Base-by-base conservation (phyloP, 2,888 invertebrate genomes). In the Thereva unica region DNA sequence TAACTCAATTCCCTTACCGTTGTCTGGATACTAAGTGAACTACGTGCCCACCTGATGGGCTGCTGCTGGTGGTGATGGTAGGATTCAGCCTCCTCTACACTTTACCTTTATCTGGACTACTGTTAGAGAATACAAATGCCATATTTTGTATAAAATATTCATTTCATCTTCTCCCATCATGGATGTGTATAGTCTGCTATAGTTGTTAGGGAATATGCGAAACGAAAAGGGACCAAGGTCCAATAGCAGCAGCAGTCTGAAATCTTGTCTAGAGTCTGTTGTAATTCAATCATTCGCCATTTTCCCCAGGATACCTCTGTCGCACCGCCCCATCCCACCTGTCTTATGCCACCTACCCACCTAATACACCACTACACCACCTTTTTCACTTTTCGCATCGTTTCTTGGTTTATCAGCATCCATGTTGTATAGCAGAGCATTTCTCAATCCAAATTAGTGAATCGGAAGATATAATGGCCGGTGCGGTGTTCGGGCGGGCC, bases 91-190 rank as follows among this genome's bases (percentile, higher is more conserved):
- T 23, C 23, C 23, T 23, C 23, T 23, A 23, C 23, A 23, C 23
- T 23, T 23, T 23, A 23, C 23, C 23, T 23, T 23, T 23, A 23
- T 37, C 53, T 53, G n/a, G 53, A 40, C 23, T 23, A 9, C 37
- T 41, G 38, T 63, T 50, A 12, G 49, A 49, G 68, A 64, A 68
- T 68, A 59, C 68, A 68, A 65, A 68, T 68, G 64, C 54, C 59
- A 59, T 56, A 65, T 68, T 68, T 53, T 57, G 47, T 57, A 59
- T 68, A 65, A 68, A 65, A 68, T 68, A 68, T 68, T 68, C 68
- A 68, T 68, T 68, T 65, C 23, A 10, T 53, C 49, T 64, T 50
- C 49, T 50, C 53, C 50, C 42, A 42, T 50, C 35, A 23, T 45
- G 37, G 37, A 34, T n/a, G 8, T 40, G 8, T 53, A 37, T 9